phyloP scores from a whole-genome alignment of 2,113 vertebrate species.

The Pseudopipra pipra region DNA sequence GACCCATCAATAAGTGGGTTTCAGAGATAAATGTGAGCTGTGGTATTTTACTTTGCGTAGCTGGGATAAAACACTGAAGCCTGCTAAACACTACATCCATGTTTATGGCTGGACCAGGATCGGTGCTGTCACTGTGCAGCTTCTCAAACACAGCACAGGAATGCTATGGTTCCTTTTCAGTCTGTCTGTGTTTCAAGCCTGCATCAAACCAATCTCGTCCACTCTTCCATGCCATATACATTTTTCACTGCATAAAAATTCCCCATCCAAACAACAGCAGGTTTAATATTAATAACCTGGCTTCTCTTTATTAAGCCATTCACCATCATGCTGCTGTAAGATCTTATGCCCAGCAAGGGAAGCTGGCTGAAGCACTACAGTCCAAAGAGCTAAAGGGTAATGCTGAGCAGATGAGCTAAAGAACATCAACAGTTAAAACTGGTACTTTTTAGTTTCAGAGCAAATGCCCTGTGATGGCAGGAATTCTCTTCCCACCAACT shows the following conservation, averaged over 20 bases:
- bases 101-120: not conserved
- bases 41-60: not conserved
- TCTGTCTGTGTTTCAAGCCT: not conserved
- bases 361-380: not conserved
- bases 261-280: not conserved
- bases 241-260: constrained; percentile 15
- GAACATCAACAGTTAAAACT: not conserved
- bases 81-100: not conserved
- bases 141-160: not conserved
- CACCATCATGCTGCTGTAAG: not conserved
- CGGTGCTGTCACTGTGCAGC: not conserved
- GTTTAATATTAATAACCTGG: not conserved
- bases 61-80: not conserved
- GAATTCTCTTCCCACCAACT: not conserved
- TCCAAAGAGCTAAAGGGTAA: not conserved
- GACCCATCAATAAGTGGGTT: not conserved
- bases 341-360: not conserved
- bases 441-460: not conserved
- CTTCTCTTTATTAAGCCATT: not conserved
- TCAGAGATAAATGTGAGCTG: not conserved
- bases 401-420: not conserved
- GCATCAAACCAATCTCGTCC: not conserved
- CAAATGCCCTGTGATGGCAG: not conserved
- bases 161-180: not conserved
- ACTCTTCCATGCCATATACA: not conserved